Base-by-base conservation (phyloP, 2,888 invertebrate species). In the Drosophila borborema region DNA sequence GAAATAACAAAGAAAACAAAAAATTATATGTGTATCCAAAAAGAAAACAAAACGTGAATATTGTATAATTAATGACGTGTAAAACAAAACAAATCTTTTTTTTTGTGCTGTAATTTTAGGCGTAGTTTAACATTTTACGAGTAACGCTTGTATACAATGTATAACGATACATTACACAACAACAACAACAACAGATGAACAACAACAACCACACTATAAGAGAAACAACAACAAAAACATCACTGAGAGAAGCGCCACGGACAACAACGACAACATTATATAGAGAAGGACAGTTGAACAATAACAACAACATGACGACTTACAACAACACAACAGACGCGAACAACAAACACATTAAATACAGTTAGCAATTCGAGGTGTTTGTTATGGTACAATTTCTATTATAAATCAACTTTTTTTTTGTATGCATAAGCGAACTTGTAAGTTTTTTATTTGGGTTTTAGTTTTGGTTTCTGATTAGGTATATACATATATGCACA, bases 41-140 rank as follows among this genome's bases (percentile, higher is more conserved):
- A 51, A 41, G 2, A 46, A 6, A 69, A 40, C n/a, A 51, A 56
- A 58, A 23, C 45, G 48, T 63, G 45, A 68, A 72, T 75, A 65
- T 63, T 80, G 58, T 79, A 75, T 68, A 75, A 68, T 68, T 60
- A 65, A 36, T 58, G 58, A 65, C 72, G 58, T 59, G n/a, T n/a
- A 72, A 63, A 62, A 54, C 38, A 66, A 54, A 5, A 66, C 36
- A 78, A 68, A 43, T 34, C 28, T 28, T 36, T 48, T 72, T 81
- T 81, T 65, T 64, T 48, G 63, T 75, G 70, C 68, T 85, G 75
- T 86, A 86, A 81, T 67, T 64, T 77, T 66, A 87, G 85, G 82
- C 65, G 68, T 76, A 70, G 64, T 60, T 60, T 62, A 49, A 43
- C 36, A 36, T 59, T 72, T 72, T 66, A 18, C 48, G 81, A 65